phyloP scores from a whole-genome alignment of 37 sponge, comb jelly and placozoan species.

The Dysidea cf. avara region DNA sequence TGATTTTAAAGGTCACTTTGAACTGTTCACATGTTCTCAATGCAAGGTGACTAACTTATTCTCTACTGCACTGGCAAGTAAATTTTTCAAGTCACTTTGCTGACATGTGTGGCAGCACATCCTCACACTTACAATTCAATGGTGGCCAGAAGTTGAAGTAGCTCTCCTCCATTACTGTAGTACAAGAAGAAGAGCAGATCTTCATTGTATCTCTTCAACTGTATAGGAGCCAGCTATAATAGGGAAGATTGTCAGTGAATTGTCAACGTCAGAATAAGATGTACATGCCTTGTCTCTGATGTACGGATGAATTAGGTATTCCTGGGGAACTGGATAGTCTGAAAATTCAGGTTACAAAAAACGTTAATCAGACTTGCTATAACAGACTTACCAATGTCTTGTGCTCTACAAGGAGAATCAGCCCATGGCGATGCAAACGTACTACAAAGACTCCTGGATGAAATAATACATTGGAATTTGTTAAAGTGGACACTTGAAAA shows the following conservation, averaged over 20 bases:
- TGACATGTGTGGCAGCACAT: too few relatives aligned
- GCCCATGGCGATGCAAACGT: slow-evolving; percentile 97
- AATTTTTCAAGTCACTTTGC: too few relatives aligned
- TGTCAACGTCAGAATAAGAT: not conserved
- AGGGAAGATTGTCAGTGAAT: not conserved
- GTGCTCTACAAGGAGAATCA: slow-evolving; percentile 91
- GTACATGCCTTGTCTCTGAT: slow-evolving; percentile 90
- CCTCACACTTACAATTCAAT: slow-evolving; percentile 79
- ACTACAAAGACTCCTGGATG: slow-evolving; percentile 82
- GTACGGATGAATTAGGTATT: slow-evolving; percentile 81
- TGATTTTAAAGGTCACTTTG: too few relatives aligned
- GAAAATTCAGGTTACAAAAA: not conserved
- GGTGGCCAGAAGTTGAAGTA: slow-evolving; percentile 86
- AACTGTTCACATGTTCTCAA: too few relatives aligned
- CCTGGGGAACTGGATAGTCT: slow-evolving; percentile 92
- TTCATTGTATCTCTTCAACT: slow-evolving; percentile 83
- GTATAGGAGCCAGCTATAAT: slow-evolving; percentile 69
- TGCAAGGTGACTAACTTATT: too few relatives aligned
- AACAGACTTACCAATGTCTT: slow-evolving; percentile 74
- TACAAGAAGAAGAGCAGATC: slow-evolving; percentile 93
- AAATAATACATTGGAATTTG: not conserved
- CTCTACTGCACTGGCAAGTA: too few relatives aligned
- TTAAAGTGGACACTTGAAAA: too few relatives aligned
- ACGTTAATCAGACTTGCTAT: not conserved
- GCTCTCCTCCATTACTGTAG: slow-evolving; percentile 93